phyloP scores from a whole-genome alignment of 1,140 invertebrate species.

The Psix sp. region DNA sequence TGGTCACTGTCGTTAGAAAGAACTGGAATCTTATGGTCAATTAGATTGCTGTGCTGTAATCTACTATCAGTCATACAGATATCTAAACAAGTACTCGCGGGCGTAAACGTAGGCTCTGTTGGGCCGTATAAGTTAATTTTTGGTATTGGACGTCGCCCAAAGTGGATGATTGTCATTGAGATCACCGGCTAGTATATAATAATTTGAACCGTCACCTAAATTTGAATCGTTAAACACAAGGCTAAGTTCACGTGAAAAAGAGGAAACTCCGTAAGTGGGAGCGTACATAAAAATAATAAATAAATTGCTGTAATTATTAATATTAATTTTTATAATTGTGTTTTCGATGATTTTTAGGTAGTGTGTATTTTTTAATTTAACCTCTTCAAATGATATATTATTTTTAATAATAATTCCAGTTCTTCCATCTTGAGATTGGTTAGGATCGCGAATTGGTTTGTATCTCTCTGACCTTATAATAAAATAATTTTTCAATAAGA shows the following conservation, averaged over 20 bases:
- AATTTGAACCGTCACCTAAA: background rate
- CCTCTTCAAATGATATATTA: constrained; percentile 2
- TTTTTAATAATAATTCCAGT: constrained; percentile 33
- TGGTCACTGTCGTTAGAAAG: constrained; percentile 13
- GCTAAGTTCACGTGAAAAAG: constrained; percentile 1
- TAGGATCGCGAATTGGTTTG: background rate
- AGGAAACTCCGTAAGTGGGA: background rate
- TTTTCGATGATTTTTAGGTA: constrained; percentile 11
- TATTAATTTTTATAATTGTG: constrained; percentile 7
- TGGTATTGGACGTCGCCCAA: background rate
- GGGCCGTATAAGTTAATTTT: constrained; percentile 11
- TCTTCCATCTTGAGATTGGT: constrained; percentile 20
- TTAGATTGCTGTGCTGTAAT: background rate
- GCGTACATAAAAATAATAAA: constrained; percentile 8
- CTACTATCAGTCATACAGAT: constrained; percentile 7
- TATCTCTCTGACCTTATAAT: constrained; percentile 19
- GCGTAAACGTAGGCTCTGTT: background rate
- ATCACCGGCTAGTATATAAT: constrained; percentile 3
- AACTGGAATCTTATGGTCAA: background rate
- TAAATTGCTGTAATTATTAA: constrained; percentile 1
- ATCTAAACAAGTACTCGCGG: background rate
- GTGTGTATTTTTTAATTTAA: constrained; percentile 5
- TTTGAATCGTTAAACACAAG: constrained; percentile 7
- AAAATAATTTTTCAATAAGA: constrained; percentile 29
- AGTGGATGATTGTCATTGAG: constrained; percentile 1